Conservation (phyloP, 1,140 invertebrate genomes). For the Saxidomus purpurata region DNA sequence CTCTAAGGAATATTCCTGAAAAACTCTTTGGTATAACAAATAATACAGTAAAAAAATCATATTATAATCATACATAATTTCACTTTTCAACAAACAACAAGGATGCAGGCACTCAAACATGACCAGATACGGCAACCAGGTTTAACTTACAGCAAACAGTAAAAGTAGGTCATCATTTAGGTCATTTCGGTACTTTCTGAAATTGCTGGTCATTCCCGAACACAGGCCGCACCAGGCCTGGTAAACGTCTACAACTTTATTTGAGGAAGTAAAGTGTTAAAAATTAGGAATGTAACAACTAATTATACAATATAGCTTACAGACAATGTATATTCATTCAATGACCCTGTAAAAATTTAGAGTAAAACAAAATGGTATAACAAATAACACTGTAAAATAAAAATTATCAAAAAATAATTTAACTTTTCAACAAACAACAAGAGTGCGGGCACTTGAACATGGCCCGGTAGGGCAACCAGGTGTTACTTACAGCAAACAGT, state of each 20-base stretch:
- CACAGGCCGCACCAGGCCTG: slow-evolving; percentile 96
- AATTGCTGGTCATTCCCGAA: slow-evolving; percentile 93
- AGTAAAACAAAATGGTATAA: too few species aligned
- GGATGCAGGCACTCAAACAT: neutral
- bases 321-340: too few species aligned
- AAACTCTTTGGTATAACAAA: neutral
- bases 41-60: neutral
- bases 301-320: too few species aligned
- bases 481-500: slow-evolving; percentile 91
- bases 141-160: slow-evolving; percentile 91
- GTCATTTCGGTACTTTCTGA: slow-evolving; percentile 95
- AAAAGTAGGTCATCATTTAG: slow-evolving; percentile 93
- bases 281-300: too few species aligned
- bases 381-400: too few species aligned
- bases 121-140: neutral
- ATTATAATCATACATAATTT: neutral
- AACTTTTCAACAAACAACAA: too few species aligned
- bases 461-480: neutral
- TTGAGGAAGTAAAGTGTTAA: neutral
- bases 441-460: neutral
- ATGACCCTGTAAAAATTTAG: too few species aligned
- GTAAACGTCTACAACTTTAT: slow-evolving; percentile 86
- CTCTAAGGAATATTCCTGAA: too few species aligned
- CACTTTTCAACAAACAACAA: neutral
- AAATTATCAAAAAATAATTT: too few species aligned